phyloP scores from a whole-genome alignment of 2,797 vertebrate genomes.

The Oreortyx pictus region DNA sequence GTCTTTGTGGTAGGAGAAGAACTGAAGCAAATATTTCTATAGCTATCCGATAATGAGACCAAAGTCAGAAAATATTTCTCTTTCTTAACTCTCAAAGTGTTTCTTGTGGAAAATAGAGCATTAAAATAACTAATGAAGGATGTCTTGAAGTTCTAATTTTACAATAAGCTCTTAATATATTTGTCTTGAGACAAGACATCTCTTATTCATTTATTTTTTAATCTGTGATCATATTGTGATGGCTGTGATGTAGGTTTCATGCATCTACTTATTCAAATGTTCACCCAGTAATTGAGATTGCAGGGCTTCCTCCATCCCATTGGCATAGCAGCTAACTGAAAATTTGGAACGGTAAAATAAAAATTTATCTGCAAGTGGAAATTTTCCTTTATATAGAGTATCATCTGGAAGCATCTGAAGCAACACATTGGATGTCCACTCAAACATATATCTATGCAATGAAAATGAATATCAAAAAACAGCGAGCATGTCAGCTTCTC shows the following conservation, averaged over 20 bases:
- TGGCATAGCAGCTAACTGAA: background rate
- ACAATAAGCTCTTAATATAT: background rate
- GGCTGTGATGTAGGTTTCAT: background rate
- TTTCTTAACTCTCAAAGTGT: background rate
- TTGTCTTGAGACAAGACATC: background rate
- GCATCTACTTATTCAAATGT: background rate
- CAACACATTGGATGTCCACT: background rate
- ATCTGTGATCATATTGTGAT: accelerated
- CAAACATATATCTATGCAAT: background rate
- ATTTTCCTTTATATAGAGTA: background rate
- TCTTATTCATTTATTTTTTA: background rate
- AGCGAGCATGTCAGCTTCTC: background rate
- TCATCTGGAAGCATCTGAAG: background rate
- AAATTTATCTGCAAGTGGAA: background rate
- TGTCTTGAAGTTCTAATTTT: background rate
- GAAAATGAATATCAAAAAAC: background rate
- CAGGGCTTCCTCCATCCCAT: background rate
- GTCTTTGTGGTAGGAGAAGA: background rate
- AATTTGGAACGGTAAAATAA: background rate
- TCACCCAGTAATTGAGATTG: accelerated
- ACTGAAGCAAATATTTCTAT: background rate
- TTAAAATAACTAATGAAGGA: background rate
- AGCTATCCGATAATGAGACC: background rate
- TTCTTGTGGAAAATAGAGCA: background rate
- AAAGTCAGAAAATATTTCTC: background rate